These are phyloP conservation scores for Camponotus pennsylvanicus DNA, from an alignment of 1,140 invertebrate genomes.

Conservation along the genomic window DNA sequence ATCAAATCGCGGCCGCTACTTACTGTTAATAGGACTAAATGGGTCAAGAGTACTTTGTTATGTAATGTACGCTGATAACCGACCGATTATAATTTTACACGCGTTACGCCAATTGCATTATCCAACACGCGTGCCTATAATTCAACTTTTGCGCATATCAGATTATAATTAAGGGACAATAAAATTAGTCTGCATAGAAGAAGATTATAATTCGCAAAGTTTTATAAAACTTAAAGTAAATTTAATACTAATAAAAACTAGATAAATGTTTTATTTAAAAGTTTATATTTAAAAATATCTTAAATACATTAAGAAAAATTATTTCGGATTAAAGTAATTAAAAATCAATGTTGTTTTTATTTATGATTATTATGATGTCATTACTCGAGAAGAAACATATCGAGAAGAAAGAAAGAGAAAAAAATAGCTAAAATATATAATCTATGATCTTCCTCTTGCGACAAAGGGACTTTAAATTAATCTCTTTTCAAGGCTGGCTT, in stretches of 20 bases:
- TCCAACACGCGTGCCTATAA: background rate
- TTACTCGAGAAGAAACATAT: background rate
- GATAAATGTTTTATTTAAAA: background rate
- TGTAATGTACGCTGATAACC: conserved; percentile 27
- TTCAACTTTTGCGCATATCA: background rate
- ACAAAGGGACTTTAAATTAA: conserved; percentile 38
- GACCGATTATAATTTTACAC: conserved; percentile 20
- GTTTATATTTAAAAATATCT: background rate
- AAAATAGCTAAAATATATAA: conserved; percentile 33
- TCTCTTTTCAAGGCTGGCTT: conserved; percentile 37
- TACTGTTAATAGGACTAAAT: conserved; percentile 60
- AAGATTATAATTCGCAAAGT: background rate
- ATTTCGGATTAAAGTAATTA: background rate
- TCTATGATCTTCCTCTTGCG: conserved; percentile 9
- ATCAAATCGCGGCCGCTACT: conserved; percentile 44
- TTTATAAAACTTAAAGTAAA: background rate
- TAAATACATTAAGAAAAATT: background rate
- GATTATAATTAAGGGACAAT: background rate
- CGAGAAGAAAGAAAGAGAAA: background rate
- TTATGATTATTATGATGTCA: background rate
- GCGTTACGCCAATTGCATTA: conserved; percentile 32
- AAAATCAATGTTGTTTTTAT: background rate
- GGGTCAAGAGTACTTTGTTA: conserved; percentile 67
- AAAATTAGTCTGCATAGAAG: background rate
- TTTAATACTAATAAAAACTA: background rate